Percentiles rank a stretch among this genome's conserved stretches.
phyloP scores from a whole-genome alignment of 1,140 invertebrate species.

The Heliconius eleuchia region DNA sequence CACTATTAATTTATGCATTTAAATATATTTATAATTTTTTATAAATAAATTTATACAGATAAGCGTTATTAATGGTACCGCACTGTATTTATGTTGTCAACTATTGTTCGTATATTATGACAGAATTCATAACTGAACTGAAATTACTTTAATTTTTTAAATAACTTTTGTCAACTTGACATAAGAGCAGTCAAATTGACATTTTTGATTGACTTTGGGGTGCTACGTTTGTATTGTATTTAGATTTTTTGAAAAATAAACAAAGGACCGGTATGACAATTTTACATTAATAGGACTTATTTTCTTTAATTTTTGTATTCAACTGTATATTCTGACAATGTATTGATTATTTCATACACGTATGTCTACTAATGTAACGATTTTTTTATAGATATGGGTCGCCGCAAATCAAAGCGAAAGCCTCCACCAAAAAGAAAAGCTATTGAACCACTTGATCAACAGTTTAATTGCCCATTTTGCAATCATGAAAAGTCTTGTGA shows the following conservation, averaged over 20 bases:
- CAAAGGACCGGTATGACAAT: conserved; percentile 26
- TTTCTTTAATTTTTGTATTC: background rate
- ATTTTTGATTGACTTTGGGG: background rate
- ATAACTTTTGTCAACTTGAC: conserved; percentile 2
- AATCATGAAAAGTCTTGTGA: conserved; percentile 99
- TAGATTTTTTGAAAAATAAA: conserved; percentile 23
- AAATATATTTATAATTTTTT: no score
- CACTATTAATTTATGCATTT: no score
- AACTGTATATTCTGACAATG: background rate
- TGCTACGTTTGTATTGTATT: conserved; percentile 18
- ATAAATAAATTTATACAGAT: no score
- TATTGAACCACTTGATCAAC: conserved; percentile 95
- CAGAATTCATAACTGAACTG: no score
- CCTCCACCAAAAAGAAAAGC: conserved; percentile 97
- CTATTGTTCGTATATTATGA: no score
- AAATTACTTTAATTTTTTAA: background rate
- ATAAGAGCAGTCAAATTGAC: conserved; percentile 15
- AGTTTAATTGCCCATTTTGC: conserved; percentile 99
- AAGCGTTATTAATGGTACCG: no score
- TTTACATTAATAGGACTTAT: background rate
- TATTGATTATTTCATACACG: background rate
- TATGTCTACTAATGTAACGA: conserved; percentile 8
- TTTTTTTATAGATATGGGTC: conserved; percentile 86
- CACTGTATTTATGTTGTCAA: no score
- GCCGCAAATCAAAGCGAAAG: conserved; percentile 98